phyloP scores from a whole-genome alignment of 2,888 invertebrate species.

The Thymelicus sylvestris region DNA sequence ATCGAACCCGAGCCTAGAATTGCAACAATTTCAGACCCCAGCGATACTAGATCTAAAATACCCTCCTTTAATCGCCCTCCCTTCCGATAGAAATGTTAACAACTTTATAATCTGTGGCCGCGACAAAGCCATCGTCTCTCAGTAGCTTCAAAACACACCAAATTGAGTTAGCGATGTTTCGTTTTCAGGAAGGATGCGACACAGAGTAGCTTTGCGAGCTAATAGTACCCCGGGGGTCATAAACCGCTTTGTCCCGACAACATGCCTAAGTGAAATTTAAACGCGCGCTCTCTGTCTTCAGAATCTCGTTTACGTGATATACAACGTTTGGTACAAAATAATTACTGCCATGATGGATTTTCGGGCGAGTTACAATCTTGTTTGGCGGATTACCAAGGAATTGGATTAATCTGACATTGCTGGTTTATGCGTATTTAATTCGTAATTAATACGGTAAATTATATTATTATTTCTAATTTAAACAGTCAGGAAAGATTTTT shows the following conservation, averaged over 20 bases:
- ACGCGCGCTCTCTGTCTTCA: conserved; percentile 18
- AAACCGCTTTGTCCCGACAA: conserved; percentile 10
- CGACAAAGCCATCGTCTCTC: conserved; percentile 9
- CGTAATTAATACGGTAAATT: background rate
- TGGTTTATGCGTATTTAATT: background rate
- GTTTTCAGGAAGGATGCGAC: conserved; percentile 52
- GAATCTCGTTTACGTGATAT: conserved; percentile 49
- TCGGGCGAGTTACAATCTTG: conserved; percentile 26
- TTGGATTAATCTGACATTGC: conserved; percentile 2
- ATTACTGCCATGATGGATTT: conserved; percentile 30
- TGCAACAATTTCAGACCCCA: background rate
- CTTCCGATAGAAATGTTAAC: conserved; percentile 29
- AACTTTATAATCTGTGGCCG: conserved; percentile 31
- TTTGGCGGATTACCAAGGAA: conserved; percentile 1
- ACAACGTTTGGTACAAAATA: conserved; percentile 38
- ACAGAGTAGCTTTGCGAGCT: conserved; percentile 51
- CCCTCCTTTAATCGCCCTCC: background rate
- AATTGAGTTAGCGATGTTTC: conserved; percentile 50
- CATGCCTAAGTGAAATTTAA: conserved; percentile 30
- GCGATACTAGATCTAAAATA: background rate
- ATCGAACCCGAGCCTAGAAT: conserved; percentile 87
- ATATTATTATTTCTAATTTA: too few relatives aligned
- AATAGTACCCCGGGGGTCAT: conserved; percentile 42
- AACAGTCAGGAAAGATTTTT: too few relatives aligned
- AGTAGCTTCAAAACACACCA: conserved; percentile 26